Conservation (phyloP, 2,113 vertebrate species). For the Apeltes quadracus region DNA sequence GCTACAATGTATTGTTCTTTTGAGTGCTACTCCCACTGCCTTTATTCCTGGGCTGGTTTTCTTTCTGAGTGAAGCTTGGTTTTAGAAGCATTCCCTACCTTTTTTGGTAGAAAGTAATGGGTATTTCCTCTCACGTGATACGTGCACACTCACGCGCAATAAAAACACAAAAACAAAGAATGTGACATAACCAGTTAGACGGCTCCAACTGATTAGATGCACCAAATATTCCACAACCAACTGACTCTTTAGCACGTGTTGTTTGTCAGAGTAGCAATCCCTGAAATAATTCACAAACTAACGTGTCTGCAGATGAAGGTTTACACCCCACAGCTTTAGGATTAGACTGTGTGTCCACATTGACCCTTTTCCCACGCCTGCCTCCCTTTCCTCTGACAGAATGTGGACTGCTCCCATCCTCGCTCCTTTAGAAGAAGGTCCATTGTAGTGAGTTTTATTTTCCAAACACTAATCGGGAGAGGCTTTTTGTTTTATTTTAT, state of each 20-base stretch:
- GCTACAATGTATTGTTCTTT: slow-evolving; percentile 24
- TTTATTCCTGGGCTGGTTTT: slow-evolving; percentile 19
- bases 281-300: slow-evolving; percentile 6
- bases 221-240: not conserved
- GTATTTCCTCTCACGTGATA: not conserved
- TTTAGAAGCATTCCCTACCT: not conserved
- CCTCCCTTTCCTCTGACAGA: slow-evolving; percentile 71
- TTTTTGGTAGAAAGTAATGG: not conserved
- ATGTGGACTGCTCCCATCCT: slow-evolving; percentile 62
- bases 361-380: slow-evolving; percentile 46
- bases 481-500: slow-evolving; percentile 30
- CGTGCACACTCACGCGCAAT: not conserved
- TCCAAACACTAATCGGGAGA: slow-evolving; percentile 52
- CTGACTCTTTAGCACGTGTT: not conserved
- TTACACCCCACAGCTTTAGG: not conserved
- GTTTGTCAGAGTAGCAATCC: not conserved
- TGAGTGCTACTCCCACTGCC: slow-evolving; percentile 10
- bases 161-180: not conserved
- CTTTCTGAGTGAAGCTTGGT: not conserved
- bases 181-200: not conserved
- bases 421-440: slow-evolving; percentile 78
- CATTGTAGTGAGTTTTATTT: slow-evolving; percentile 77
- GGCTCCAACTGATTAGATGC: not conserved
- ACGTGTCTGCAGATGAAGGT: slow-evolving; percentile 4
- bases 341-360: slow-evolving; percentile 10